Percentiles rank a stretch among this genome's conserved stretches.
Conservation (phyloP, 2,113 vertebrate genomes). For the Desmodus rotundus region DNA sequence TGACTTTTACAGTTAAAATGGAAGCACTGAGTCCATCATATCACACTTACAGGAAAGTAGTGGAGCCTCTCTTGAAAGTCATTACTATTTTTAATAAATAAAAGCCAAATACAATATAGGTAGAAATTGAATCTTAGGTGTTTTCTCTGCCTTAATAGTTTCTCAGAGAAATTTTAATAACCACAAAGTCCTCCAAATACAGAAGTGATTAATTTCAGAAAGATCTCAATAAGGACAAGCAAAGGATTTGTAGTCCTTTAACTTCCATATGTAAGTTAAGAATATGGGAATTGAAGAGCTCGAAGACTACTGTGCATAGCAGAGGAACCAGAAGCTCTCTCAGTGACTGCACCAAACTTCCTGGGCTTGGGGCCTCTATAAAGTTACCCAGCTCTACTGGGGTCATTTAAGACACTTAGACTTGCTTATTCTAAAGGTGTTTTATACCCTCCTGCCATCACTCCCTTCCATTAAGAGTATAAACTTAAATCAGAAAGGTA, state of each 20-base stretch:
- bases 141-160: background rate
- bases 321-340: background rate
- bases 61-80: background rate
- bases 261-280: background rate
- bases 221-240: background rate
- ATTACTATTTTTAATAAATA: background rate
- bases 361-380: background rate
- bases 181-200: background rate
- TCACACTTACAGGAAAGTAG: slow-evolving; percentile 1
- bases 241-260: background rate
- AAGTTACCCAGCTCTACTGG: background rate
- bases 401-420: background rate
- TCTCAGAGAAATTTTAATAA: background rate
- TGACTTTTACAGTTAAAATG: slow-evolving; percentile 14
- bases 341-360: background rate
- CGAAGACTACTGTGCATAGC: background rate
- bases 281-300: background rate
- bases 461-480: background rate
- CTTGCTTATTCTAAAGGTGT: background rate
- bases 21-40: background rate
- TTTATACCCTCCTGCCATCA: background rate
- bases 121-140: background rate
- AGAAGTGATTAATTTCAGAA: background rate
- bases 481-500: background rate
- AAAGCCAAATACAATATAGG: background rate